These are phyloP conservation scores for Danaus chrysippus DNA, from an alignment of 2,888 invertebrate species.

Conservation along the genomic window DNA sequence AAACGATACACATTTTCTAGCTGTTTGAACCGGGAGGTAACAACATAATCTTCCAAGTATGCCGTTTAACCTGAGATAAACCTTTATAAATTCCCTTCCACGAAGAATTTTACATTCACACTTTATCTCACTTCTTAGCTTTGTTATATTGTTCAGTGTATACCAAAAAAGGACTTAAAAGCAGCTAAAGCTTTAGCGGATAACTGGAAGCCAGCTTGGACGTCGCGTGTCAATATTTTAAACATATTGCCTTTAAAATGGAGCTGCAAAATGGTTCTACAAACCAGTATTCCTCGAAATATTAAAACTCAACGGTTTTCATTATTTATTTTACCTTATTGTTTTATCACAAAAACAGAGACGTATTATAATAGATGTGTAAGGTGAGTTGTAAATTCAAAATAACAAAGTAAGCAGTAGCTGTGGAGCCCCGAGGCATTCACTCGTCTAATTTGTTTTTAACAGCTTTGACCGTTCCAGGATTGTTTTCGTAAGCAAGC, in stretches of 20 bases:
- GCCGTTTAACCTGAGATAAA: constrained; percentile 8
- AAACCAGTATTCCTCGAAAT: too few species aligned
- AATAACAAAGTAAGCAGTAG: neutral
- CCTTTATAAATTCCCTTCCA: constrained; percentile 5
- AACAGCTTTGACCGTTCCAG: neutral
- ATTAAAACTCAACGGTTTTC: too few species aligned
- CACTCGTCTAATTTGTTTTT: constrained; percentile 4
- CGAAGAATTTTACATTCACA: constrained; percentile 7
- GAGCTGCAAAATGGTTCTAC: too few species aligned
- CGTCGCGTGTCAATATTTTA: too few species aligned
- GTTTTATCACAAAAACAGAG: too few species aligned
- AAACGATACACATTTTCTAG: neutral
- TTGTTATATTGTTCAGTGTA: neutral
- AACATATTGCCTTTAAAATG: too few species aligned
- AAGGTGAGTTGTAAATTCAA: neutral
- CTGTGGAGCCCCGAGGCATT: neutral
- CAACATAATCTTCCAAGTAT: constrained; percentile 3
- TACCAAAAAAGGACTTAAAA: neutral
- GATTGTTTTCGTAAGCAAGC: neutral
- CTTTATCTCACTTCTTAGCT: constrained; percentile 7
- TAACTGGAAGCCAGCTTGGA: too few species aligned
- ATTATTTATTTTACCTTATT: too few species aligned
- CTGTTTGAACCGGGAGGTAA: constrained; percentile 1
- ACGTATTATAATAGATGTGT: neutral
- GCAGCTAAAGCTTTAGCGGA: neutral